Conservation (phyloP, 2,797 vertebrate genomes). For the Syngnathus rostellatus region DNA sequence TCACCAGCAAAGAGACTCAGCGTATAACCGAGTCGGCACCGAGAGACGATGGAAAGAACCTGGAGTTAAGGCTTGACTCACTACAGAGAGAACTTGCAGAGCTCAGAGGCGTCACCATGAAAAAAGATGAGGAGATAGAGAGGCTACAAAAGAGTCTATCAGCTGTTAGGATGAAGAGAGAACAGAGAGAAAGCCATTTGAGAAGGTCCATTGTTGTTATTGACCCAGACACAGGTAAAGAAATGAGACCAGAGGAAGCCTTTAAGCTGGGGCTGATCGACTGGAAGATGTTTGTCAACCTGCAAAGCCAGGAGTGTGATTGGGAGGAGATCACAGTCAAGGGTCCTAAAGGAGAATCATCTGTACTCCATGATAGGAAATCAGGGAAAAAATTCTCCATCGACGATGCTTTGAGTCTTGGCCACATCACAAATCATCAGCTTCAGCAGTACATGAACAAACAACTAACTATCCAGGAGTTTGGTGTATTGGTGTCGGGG, state of each 20-base stretch:
- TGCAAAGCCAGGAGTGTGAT: constrained; percentile 94
- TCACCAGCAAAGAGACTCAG: constrained; percentile 81
- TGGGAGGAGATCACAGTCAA: constrained; percentile 96
- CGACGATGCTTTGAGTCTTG: constrained; percentile 80
- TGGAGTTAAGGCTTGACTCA: constrained; percentile 80
- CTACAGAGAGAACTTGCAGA: constrained; percentile 83
- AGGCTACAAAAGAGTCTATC: constrained; percentile 82
- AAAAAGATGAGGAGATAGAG: constrained; percentile 86
- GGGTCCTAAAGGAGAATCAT: constrained; percentile 84
- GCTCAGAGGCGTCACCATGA: constrained; percentile 73
- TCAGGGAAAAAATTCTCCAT: constrained; percentile 93
- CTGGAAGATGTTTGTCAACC: constrained; percentile 94
- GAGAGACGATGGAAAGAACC: constrained; percentile 67
- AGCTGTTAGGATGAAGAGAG: constrained; percentile 79
- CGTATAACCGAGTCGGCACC: constrained; percentile 73
- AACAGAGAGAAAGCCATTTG: constrained; percentile 92
- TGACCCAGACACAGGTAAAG: constrained; percentile 88
- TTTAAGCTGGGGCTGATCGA: constrained; percentile 87
- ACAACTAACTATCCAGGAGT: constrained; percentile 92
- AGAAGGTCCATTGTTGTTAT: constrained; percentile 93
- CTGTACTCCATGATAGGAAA: constrained; percentile 89
- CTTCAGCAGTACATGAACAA: constrained; percentile 88
- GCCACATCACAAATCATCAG: constrained; percentile 77
- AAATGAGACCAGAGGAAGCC: constrained; percentile 93
- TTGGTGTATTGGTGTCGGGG: constrained; percentile 87